phyloP scores from a whole-genome alignment of 2,888 invertebrate genomes.

The Lasius platythorax region DNA sequence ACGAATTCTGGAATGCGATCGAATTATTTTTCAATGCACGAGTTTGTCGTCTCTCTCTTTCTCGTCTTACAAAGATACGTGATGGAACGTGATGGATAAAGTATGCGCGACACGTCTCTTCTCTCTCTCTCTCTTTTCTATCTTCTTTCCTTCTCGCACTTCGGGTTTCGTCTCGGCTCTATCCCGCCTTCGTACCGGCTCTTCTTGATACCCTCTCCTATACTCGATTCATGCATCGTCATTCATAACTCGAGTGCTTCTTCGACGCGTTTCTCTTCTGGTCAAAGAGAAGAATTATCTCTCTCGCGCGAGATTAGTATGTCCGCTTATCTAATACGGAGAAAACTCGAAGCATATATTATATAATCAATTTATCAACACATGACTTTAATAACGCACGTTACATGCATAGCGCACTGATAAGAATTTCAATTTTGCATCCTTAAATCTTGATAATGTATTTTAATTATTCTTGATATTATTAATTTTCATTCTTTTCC shows the following conservation, averaged over 20 bases:
- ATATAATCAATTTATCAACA: not conserved
- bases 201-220: not conserved
- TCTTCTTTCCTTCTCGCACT: not conserved
- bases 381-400: not conserved
- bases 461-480: not conserved
- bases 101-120: not conserved
- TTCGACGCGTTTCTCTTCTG: not conserved
- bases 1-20: not conserved
- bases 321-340: not conserved
- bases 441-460: not conserved
- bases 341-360: not conserved
- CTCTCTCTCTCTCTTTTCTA: not conserved
- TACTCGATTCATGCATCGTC: slow-evolving; percentile 18
- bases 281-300: not conserved
- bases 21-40: not conserved
- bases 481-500: not conserved
- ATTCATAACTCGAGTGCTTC: slow-evolving; percentile 23
- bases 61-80: not conserved
- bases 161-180: not conserved
- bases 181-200: not conserved
- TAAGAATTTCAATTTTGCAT: not conserved
- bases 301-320: not conserved
- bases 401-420: not conserved
- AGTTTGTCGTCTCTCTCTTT: not conserved
- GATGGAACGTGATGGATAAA: not conserved